phyloP scores from a whole-genome alignment of 2,797 vertebrate species.

The Fistularia commersonii region DNA sequence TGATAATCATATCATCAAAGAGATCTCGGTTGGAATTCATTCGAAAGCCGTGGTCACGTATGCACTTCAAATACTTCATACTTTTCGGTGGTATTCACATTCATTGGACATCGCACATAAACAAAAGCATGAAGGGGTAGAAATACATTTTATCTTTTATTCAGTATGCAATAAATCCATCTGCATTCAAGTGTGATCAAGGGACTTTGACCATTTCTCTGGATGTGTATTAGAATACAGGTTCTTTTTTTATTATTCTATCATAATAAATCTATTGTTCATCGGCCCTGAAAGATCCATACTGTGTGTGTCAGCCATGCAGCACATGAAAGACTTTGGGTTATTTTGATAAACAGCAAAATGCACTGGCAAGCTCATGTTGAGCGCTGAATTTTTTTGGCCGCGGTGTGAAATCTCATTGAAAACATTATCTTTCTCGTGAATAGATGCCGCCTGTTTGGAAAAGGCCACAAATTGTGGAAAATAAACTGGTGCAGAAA shows the following conservation, averaged over 20 bases:
- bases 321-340: conserved; percentile 47
- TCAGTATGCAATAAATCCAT: conserved; percentile 3
- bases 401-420: conserved; percentile 41
- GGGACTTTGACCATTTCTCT: conserved; percentile 23
- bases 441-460: conserved; percentile 14
- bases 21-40: too few species aligned
- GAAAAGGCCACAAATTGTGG: conserved; percentile 15
- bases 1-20: conserved; percentile 5
- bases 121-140: background rate
- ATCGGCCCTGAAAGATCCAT: conserved; percentile 38
- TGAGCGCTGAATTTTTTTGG: conserved; percentile 20
- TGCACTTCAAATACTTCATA: too few species aligned
- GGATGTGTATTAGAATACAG: conserved; percentile 15
- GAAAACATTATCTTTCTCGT: conserved; percentile 28
- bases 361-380: conserved; percentile 21
- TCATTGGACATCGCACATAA: background rate
- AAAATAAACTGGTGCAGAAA: conserved; percentile 21
- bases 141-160: conserved; percentile 1
- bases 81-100: background rate
- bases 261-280: conserved; percentile 27
- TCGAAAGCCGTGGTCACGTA: too few species aligned
- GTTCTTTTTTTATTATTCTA: conserved; percentile 17
- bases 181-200: conserved; percentile 9
- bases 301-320: conserved; percentile 37
- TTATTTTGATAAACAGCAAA: conserved; percentile 48